These are phyloP conservation scores for Oreochromis tanganicae DNA, from an alignment of 2,113 vertebrate species.

Conservation along the genomic window DNA sequence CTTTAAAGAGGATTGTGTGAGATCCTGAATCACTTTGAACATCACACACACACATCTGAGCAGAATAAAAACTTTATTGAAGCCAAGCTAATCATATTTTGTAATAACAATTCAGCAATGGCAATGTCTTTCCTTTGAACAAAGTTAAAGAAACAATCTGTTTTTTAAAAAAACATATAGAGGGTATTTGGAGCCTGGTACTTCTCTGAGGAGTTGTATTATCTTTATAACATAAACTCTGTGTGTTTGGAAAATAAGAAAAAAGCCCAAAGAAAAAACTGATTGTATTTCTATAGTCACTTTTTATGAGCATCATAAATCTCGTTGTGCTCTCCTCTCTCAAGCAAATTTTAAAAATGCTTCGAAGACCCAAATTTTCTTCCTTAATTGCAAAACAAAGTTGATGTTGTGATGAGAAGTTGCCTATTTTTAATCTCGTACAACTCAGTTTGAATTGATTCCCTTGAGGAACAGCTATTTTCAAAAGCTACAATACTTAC, in stretches of 20 bases:
- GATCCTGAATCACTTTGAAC: slow-evolving; percentile 11
- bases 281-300: neutral
- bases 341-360: neutral
- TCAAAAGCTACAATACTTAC: neutral
- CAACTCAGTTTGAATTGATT: neutral
- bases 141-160: neutral
- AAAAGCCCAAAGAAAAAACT: neutral
- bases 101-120: neutral
- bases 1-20: neutral
- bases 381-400: neutral
- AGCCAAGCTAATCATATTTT: slow-evolving; percentile 7
- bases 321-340: neutral
- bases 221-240: neutral
- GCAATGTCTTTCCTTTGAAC: neutral
- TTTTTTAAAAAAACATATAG: neutral
- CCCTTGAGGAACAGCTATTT: neutral
- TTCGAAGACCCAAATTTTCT: neutral
- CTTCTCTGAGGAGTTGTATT: neutral
- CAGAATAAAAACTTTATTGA: neutral
- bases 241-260: neutral
- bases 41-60: slow-evolving; percentile 1
- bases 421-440: neutral
- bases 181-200: neutral
- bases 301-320: neutral
- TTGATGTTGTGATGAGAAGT: neutral